phyloP scores from a whole-genome alignment of 2,797 vertebrate species.

The Melanotaenia trifasciata region DNA sequence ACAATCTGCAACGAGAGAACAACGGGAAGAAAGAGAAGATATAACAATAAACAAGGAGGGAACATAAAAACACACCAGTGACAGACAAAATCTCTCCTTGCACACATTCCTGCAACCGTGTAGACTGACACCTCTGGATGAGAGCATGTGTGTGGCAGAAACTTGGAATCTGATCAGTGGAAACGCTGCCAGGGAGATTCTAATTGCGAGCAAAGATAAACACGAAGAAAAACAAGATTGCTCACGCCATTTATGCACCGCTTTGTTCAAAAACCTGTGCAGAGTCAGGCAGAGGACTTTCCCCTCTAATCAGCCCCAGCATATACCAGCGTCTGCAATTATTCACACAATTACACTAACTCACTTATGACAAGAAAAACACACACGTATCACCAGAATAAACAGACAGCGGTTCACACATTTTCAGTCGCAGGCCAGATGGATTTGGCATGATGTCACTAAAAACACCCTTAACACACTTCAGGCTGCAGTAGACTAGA shows the following conservation, averaged over 20 bases:
- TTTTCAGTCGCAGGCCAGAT: conserved; percentile 62
- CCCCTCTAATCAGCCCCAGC: conserved; percentile 77
- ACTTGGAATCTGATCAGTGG: conserved; percentile 63
- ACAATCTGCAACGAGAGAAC: conserved; percentile 83
- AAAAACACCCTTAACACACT: conserved; percentile 68
- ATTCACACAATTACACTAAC: conserved; percentile 83
- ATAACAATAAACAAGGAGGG: conserved; percentile 59
- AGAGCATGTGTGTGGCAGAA: conserved; percentile 51
- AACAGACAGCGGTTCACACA: conserved; percentile 72
- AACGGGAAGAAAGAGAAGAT: conserved; percentile 31
- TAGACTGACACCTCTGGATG: conserved; percentile 58
- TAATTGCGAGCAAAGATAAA: conserved; percentile 79
- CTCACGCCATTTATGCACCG: conserved; percentile 71
- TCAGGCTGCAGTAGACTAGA: conserved; percentile 63
- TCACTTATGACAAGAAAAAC: conserved; percentile 84
- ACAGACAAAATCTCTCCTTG: conserved; percentile 44
- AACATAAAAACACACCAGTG: conserved; percentile 59
- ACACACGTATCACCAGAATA: conserved; percentile 77
- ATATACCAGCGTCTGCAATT: conserved; percentile 76
- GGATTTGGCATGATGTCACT: conserved; percentile 72
- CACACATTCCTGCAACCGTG: conserved; percentile 38
- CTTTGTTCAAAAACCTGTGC: conserved; percentile 54
- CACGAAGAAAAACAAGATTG: conserved; percentile 73
- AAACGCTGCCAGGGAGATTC: conserved; percentile 72
- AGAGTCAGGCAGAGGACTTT: conserved; percentile 67